phyloP scores from a whole-genome alignment of 2,797 vertebrate species.

The Sebastiscus albofasciatus region DNA sequence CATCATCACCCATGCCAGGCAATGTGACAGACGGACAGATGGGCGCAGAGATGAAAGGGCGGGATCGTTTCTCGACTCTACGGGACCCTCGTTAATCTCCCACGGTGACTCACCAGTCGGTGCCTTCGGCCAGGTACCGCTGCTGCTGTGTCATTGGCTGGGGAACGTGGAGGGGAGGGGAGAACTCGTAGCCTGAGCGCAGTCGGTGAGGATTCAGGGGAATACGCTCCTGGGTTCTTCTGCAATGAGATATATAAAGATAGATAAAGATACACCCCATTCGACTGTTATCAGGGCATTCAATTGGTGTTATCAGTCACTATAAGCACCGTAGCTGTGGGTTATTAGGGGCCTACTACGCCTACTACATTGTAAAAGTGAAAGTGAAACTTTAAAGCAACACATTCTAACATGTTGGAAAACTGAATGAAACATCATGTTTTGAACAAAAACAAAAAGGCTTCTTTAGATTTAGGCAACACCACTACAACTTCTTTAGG shows the following conservation, averaged over 20 bases:
- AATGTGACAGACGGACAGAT: conserved; percentile 40
- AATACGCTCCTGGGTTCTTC: conserved; percentile 92
- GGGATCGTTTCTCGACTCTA: conserved; percentile 21
- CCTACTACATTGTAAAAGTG: no score
- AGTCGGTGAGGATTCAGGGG: conserved; percentile 93
- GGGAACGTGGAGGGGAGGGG: conserved; percentile 90
- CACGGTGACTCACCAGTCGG: conserved; percentile 91
- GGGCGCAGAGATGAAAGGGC: background rate
- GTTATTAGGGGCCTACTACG: no score
- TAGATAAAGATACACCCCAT: no score
- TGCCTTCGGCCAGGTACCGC: conserved; percentile 96
- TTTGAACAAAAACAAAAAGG: no score
- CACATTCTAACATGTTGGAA: no score
- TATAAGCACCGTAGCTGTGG: no score
- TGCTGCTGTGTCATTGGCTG: conserved; percentile 89
- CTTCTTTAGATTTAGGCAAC: no score
- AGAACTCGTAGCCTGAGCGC: conserved; percentile 92
- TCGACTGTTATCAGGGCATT: no score
- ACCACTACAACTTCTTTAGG: no score
- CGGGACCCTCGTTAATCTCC: conserved; percentile 26
- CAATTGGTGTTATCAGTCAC: no score
- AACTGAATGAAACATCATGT: no score
- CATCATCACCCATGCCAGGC: background rate
- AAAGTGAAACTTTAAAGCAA: no score
- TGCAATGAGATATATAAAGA: conserved; percentile 57